Conservation (phyloP, 2,113 vertebrate species). For the Sula dactylatra region DNA sequence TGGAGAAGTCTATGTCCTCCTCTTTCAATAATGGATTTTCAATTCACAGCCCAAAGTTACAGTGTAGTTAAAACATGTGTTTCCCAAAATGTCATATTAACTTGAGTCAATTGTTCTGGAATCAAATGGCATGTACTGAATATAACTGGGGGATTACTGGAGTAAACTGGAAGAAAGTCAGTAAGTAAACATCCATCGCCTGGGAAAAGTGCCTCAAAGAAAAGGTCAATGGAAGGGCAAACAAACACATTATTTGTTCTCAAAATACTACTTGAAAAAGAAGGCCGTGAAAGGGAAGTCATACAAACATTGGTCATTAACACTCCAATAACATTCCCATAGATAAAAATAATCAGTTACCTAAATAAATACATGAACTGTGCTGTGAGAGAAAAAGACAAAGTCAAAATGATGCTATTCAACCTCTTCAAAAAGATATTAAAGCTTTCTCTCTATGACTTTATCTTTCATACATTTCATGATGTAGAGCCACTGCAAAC, state of each 20-base stretch:
- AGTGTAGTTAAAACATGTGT: not conserved
- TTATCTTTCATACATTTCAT: not conserved
- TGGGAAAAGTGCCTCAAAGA: not conserved
- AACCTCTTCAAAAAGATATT: not conserved
- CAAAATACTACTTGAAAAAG: not conserved
- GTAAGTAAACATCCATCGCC: not conserved
- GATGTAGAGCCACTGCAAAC: not conserved
- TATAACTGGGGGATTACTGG: not conserved
- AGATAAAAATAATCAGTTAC: not conserved
- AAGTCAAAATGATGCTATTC: not conserved
- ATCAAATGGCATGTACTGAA: not conserved
- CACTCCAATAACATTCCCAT: not conserved
- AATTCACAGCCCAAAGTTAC: not conserved
- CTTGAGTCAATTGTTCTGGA: not conserved
- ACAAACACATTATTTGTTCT: not conserved
- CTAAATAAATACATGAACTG: not conserved
- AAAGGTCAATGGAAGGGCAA: conserved; percentile 28
- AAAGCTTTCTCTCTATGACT: not conserved
- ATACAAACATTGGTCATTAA: not conserved
- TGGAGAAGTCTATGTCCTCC: not conserved
- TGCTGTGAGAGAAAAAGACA: not conserved
- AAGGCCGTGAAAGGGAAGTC: not conserved
- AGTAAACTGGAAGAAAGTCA: not conserved
- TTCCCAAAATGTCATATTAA: not conserved
- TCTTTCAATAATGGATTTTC: not conserved